Conservation (phyloP, 1,140 invertebrate species). For the Drusus annulatus region DNA sequence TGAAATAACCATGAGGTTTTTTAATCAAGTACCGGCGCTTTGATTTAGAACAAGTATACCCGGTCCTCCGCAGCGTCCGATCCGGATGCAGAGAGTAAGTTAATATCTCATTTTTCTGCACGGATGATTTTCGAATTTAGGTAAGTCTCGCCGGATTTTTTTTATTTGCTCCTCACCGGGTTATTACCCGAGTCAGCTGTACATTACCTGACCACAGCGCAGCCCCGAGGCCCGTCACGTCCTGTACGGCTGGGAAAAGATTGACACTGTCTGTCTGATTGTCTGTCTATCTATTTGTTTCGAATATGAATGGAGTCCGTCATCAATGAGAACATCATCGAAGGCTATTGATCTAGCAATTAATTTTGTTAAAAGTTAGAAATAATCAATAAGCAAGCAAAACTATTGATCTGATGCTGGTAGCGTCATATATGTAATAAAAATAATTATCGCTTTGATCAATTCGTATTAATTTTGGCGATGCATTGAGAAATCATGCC, state of each 20-base stretch:
- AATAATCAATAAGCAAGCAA: too few relatives aligned
- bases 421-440: too few relatives aligned
- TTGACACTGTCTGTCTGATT: background rate
- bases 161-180: conserved; percentile 37
- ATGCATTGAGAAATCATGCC: too few relatives aligned
- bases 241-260: conserved; percentile 42
- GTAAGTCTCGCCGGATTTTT: conserved; percentile 36
- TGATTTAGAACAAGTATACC: too few relatives aligned
- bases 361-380: too few relatives aligned
- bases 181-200: conserved; percentile 48
- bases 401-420: too few relatives aligned
- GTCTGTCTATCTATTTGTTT: background rate
- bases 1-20: too few relatives aligned
- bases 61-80: background rate
- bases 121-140: conserved; percentile 47
- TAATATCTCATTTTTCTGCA: conserved; percentile 56
- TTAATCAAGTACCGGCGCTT: too few relatives aligned
- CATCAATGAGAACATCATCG: background rate
- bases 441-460: too few relatives aligned
- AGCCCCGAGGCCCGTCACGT: conserved; percentile 41
- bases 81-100: conserved; percentile 34
- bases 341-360: background rate
- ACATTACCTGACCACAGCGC: conserved; percentile 42
- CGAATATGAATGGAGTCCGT: background rate
- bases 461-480: too few relatives aligned